A percentile compares a stretch with the other conserved stretches of the same genome.
These are phyloP conservation scores for Ptychodera flava DNA, from an alignment of 35 echinoderm and acorn worm species.

Conservation along the genomic window DNA sequence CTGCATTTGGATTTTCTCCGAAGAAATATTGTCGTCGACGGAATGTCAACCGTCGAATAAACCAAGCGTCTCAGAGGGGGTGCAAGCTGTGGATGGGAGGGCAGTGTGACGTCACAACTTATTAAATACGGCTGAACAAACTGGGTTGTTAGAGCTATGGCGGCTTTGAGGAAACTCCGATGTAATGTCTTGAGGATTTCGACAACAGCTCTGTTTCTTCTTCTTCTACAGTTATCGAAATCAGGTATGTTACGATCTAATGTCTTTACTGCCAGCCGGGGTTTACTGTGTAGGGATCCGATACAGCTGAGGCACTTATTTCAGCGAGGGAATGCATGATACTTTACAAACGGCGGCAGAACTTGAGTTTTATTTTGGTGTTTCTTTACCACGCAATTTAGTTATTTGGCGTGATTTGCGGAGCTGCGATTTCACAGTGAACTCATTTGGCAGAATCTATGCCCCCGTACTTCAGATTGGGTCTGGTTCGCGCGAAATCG, in stretches of 20 bases:
- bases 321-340: no score
- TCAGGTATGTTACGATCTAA: background rate
- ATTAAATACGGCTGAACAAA: slow-evolving; percentile 1
- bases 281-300: no score
- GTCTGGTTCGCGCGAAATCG: background rate
- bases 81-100: background rate
- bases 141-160: background rate
- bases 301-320: no score
- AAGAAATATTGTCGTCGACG: no score
- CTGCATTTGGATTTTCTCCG: no score
- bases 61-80: background rate
- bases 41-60: no score
- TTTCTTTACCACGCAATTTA: no score
- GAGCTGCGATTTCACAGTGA: background rate
- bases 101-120: background rate
- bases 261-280: no score
- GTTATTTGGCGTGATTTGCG: no score
- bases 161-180: background rate
- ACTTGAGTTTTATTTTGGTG: no score
- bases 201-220: background rate
- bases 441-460: background rate
- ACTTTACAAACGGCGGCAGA: no score
- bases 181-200: background rate
- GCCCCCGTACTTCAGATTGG: background rate
- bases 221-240: background rate